Evolutionary conservation across 1,140 invertebrate genomes (phyloP).

Genomic region (Drosophila persimilis): DNA sequence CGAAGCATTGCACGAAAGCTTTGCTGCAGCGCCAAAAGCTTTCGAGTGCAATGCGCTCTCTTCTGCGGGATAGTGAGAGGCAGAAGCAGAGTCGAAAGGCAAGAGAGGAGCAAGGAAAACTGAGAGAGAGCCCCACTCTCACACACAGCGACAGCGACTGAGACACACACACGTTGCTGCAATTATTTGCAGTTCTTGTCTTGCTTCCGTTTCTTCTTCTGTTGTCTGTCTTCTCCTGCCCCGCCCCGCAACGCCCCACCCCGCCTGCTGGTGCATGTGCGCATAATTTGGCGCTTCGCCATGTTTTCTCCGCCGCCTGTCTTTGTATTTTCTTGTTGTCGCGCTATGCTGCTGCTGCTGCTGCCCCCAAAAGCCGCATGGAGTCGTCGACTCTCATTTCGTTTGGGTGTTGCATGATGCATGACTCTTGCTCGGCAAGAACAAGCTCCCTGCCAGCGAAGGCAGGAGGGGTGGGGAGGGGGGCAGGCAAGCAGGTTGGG

Average conservation of each 20-base stretch:
- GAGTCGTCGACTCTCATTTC: slow-evolving; percentile 33
- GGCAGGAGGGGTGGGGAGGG: neutral
- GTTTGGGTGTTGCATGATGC: slow-evolving; percentile 69
- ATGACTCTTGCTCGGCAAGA: slow-evolving; percentile 41
- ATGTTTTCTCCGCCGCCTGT: slow-evolving; percentile 61
- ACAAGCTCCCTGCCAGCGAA: neutral
- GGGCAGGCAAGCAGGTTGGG: slow-evolving; percentile 14
- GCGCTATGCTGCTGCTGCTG: slow-evolving; percentile 21
- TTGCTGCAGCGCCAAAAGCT: slow-evolving; percentile 60
- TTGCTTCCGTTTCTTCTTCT: slow-evolving; percentile 68
- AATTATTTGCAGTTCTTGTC: slow-evolving; percentile 76
- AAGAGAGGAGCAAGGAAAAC: neutral
- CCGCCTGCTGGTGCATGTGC: slow-evolving; percentile 55
- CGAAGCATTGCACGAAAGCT: slow-evolving; percentile 59
- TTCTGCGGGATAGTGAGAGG: slow-evolving; percentile 6
- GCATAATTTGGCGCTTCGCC: slow-evolving; percentile 80
- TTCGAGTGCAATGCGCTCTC: slow-evolving; percentile 61
- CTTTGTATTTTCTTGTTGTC: slow-evolving; percentile 24
- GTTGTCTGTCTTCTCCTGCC: slow-evolving; percentile 47
- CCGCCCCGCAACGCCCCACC: slow-evolving; percentile 2
- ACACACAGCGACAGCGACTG: neutral
- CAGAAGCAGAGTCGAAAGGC: neutral
- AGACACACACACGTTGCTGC: slow-evolving; percentile 37
- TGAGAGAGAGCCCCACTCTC: neutral
- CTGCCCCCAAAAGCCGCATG: slow-evolving; percentile 25